phyloP scores from a whole-genome alignment of 2,113 vertebrate genomes.

The Sinocyclocheilus rhinocerous region DNA sequence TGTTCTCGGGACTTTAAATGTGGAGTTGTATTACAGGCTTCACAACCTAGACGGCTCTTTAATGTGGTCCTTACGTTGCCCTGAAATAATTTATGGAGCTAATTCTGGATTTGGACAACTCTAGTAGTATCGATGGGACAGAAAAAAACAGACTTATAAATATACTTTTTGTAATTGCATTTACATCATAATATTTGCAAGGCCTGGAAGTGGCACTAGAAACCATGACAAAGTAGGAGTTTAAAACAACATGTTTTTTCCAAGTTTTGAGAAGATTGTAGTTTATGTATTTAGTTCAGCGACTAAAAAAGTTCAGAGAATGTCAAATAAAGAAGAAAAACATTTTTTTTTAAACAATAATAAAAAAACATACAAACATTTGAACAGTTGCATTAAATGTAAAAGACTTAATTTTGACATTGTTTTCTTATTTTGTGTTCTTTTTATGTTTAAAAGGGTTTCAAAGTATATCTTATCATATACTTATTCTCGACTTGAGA shows the following conservation, averaged over 20 bases:
- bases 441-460: no score
- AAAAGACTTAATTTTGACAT: no score
- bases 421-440: no score
- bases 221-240: not conserved
- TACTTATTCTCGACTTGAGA: not conserved
- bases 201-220: not conserved
- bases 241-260: not conserved
- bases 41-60: not conserved
- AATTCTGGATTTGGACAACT: not conserved
- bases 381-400: no score
- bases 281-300: not conserved
- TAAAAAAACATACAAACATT: not conserved
- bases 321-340: not conserved
- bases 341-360: not conserved
- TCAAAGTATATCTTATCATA: no score
- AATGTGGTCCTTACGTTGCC: not conserved
- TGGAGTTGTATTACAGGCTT: not conserved
- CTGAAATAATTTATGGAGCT: constrained; percentile 4
- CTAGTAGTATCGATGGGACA: not conserved
- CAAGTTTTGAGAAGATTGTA: not conserved
- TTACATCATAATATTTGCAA: not conserved
- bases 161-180: not conserved
- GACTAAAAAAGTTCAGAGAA: not conserved
- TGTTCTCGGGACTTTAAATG: constrained; percentile 25
- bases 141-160: not conserved